Evolutionary conservation across 2,888 invertebrate species (phyloP).

Genomic region (Lymantria monacha): DNA sequence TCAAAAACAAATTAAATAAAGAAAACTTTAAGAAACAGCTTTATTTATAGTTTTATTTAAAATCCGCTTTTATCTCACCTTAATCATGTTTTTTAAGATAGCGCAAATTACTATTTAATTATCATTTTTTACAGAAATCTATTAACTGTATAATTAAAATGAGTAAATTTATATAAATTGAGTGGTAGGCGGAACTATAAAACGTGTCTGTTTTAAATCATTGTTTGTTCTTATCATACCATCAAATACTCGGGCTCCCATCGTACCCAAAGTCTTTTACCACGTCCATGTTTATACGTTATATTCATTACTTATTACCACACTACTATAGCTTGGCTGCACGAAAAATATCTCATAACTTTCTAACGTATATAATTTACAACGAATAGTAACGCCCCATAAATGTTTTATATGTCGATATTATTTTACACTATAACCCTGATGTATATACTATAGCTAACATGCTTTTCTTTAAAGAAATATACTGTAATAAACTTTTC

Average conservation of each 20-base stretch:
- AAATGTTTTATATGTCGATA: not conserved
- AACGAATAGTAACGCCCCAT: constrained; percentile 17
- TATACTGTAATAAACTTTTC: too few relatives aligned
- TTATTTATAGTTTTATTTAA: too few relatives aligned
- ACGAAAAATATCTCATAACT: constrained; percentile 11
- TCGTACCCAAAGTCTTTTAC: constrained; percentile 12
- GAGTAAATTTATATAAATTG: constrained; percentile 3
- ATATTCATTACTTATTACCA: constrained; percentile 18
- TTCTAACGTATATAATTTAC: constrained; percentile 26
- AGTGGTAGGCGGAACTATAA: constrained; percentile 21
- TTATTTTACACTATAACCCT: not conserved
- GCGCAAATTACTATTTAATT: not conserved
- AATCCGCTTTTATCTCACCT: too few relatives aligned
- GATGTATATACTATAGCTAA: not conserved
- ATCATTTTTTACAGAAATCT: not conserved
- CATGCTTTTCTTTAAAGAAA: too few relatives aligned
- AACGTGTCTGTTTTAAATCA: constrained; percentile 7
- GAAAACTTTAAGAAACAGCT: too few relatives aligned
- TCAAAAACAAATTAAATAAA: too few relatives aligned
- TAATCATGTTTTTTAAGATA: too few relatives aligned
- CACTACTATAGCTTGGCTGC: constrained; percentile 15
- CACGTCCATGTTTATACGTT: not conserved
- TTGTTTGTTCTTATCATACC: constrained; percentile 16
- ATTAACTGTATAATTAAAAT: constrained; percentile 11
- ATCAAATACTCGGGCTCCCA: constrained; percentile 7